These are phyloP conservation scores for Exocentrus adspersus DNA, from an alignment of 2,888 invertebrate species.

Conservation along the genomic window DNA sequence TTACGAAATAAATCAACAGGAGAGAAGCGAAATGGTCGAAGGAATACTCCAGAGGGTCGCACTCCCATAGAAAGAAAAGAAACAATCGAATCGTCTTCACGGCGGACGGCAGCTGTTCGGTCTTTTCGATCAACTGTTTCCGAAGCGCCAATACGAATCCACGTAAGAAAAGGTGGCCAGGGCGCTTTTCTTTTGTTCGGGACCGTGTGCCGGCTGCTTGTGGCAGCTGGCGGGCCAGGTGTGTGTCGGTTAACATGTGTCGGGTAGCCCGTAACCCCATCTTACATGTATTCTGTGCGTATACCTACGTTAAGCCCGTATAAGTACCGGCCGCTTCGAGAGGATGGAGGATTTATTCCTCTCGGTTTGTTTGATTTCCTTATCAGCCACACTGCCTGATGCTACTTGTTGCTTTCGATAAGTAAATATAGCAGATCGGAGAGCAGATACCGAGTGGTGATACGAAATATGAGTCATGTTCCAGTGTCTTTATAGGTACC, in stretches of 20 bases:
- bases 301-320: conserved; percentile 5
- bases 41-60: conserved; percentile 26
- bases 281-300: conserved; percentile 6
- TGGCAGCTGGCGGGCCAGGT: conserved; percentile 61
- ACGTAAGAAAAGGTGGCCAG: conserved; percentile 52
- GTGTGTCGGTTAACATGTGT: conserved; percentile 54
- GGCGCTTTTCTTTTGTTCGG: conserved; percentile 57
- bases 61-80: conserved; percentile 39
- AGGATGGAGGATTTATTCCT: not conserved
- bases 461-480: not conserved
- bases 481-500: too few relatives aligned
- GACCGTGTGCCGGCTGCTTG: conserved; percentile 55
- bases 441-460: not conserved
- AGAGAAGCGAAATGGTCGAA: conserved; percentile 9
- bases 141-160: conserved; percentile 52
- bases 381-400: not conserved
- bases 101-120: conserved; percentile 43
- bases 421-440: not conserved
- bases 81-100: conserved; percentile 48
- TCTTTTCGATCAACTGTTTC: conserved; percentile 47
- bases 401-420: conserved; percentile 16
- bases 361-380: conserved; percentile 9
- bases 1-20: conserved; percentile 15
- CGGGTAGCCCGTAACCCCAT: conserved; percentile 39
- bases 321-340: not conserved